Evolutionary conservation across 2,888 invertebrate species (phyloP).

Genomic region (Drosophila fungiperda): DNA sequence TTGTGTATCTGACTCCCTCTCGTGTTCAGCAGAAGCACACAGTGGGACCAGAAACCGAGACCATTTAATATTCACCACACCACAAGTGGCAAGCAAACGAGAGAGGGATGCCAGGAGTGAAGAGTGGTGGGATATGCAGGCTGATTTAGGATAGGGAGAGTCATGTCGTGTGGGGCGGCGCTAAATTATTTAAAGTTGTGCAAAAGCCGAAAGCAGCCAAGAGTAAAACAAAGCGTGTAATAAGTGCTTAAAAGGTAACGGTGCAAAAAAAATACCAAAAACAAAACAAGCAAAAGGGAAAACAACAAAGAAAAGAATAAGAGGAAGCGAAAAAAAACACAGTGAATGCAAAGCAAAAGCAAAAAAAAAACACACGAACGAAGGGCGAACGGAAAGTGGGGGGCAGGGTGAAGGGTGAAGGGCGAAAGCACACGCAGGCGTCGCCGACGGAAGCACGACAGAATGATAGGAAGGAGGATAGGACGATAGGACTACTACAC

Average conservation of each 20-base stretch:
- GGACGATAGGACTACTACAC: background rate
- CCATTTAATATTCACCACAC: slow-evolving; percentile 75
- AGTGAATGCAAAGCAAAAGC: slow-evolving; percentile 17
- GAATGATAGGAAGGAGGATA: slow-evolving; percentile 4
- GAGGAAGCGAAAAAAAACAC: slow-evolving; percentile 15
- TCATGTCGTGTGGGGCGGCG: slow-evolving; percentile 7
- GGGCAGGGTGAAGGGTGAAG: background rate
- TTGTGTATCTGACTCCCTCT: slow-evolving; percentile 9
- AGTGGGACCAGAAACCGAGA: slow-evolving; percentile 24
- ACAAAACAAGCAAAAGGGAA: slow-evolving; percentile 1
- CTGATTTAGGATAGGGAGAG: background rate
- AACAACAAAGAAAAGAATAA: slow-evolving; percentile 9
- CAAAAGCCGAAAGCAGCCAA: slow-evolving; percentile 50
- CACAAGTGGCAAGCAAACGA: slow-evolving; percentile 39
- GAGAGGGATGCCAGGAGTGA: background rate
- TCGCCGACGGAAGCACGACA: slow-evolving; percentile 35
- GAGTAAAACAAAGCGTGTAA: slow-evolving; percentile 64
- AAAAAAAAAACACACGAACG: slow-evolving; percentile 1
- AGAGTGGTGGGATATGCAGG: background rate
- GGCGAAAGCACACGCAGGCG: slow-evolving; percentile 51
- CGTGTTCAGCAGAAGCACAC: slow-evolving; percentile 50
- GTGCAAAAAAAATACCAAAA: slow-evolving; percentile 13
- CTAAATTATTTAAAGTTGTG: slow-evolving; percentile 74
- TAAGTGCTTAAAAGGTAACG: slow-evolving; percentile 61
- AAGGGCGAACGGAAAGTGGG: background rate